phyloP scores from a whole-genome alignment of 2,113 vertebrate genomes.

The Lasiurus borealis region DNA sequence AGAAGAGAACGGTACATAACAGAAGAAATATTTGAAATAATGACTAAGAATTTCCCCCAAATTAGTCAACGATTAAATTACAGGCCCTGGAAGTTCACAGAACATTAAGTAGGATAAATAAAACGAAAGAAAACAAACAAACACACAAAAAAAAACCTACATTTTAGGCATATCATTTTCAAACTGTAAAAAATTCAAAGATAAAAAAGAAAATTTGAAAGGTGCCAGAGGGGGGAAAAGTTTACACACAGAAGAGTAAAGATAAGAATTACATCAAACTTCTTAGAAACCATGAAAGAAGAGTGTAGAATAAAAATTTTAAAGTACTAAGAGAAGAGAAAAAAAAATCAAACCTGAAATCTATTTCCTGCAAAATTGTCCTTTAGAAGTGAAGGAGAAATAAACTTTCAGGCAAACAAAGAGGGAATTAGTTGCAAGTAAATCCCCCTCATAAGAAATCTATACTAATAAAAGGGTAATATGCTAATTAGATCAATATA shows the following conservation, averaged over 20 bases:
- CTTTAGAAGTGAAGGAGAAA: neutral
- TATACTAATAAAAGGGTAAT: no score
- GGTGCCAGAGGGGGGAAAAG: neutral
- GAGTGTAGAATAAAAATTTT: neutral
- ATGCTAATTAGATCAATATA: no score
- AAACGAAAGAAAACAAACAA: neutral
- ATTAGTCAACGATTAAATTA: neutral
- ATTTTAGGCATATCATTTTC: neutral
- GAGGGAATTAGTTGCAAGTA: neutral
- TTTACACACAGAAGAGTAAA: neutral
- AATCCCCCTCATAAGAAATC: neutral
- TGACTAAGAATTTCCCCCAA: neutral
- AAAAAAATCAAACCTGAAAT: neutral
- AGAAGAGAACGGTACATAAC: neutral
- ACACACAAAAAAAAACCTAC: neutral
- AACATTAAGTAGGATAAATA: neutral
- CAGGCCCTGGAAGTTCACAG: neutral
- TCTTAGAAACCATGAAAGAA: neutral
- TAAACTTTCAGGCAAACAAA: constrained; percentile 21
- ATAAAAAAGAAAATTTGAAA: neutral
- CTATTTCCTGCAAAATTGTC: neutral
- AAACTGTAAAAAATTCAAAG: neutral
- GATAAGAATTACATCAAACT: neutral
- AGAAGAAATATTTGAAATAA: neutral
- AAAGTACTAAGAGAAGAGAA: neutral